Evolutionary conservation across 2,888 invertebrate genomes (phyloP), one percentile per base, ranked within the genome.

Genomic region (Pediacus dermestoides): DNA sequence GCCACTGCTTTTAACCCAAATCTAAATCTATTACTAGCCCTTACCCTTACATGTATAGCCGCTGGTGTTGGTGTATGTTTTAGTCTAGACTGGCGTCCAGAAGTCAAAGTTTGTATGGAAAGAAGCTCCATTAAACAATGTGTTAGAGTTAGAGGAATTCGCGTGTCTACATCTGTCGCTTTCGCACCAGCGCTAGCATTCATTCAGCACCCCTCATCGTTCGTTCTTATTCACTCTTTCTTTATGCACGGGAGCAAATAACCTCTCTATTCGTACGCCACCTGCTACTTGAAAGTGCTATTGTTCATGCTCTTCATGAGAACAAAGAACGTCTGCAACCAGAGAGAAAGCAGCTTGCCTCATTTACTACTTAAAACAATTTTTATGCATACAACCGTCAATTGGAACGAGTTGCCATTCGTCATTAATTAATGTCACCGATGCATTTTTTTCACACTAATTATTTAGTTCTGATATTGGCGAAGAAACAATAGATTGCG

Each of bases 201-300:
- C 4, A 10, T n/a, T n/a, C 3, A 23, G 23, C 4, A 23, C 23
- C 10, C n/a, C n/a, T n/a, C n/a, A n/a, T n/a, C n/a, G n/a, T 23
- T 23, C 8, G 23, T 23, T 10, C 23, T 23, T 9, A 9, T 23
- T 18, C 21, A 6, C 10, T 23, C 23, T n/a, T 23, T 23, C 23
- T 23, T 23, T 23, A 23, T 10, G 10, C 23, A 23, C 10, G 23
- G 10, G 23, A n/a, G n/a, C 23, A 23, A 10, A 23, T 23, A 23
- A 23, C 23, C 23, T 23, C 23, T 23, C 23, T 23, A 23, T 23
- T 23, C 10, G 9, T 23, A 23, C 23, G 10, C 23, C 23, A 23
- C 23, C 23, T 23, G 23, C 23, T 23, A 23, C 23, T 23, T 23
- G 9, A 23, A 23, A 23, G 10, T 23, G 23, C 23, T 23, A 23